Evolutionary conservation across 2,888 invertebrate species (phyloP).

Genomic region (Apotomis capreana): DNA sequence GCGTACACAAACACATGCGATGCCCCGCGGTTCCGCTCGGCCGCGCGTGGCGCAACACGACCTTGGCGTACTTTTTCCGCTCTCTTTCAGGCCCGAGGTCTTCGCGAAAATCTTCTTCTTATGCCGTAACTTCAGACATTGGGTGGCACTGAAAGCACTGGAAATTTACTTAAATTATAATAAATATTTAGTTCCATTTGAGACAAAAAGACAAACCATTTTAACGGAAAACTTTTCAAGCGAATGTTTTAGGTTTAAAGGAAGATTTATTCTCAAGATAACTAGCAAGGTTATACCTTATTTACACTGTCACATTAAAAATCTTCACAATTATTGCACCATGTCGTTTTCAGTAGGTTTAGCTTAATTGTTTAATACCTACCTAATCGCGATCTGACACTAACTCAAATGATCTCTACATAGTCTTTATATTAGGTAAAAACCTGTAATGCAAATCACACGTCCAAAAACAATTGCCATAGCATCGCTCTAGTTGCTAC

Average conservation of each 20-base stretch:
- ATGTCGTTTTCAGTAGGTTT: too few species aligned
- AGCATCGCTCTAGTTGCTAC: conserved; percentile 9
- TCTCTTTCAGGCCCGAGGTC: conserved; percentile 80
- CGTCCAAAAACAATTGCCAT: neutral
- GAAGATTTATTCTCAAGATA: too few species aligned
- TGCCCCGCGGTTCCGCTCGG: conserved; percentile 70
- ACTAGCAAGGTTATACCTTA: too few species aligned
- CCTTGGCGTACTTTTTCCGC: conserved; percentile 82
- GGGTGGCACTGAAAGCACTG: conserved; percentile 37
- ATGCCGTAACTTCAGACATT: conserved; percentile 52
- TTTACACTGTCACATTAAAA: too few species aligned
- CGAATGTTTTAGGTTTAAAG: too few species aligned
- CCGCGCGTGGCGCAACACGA: conserved; percentile 74
- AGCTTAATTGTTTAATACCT: too few species aligned
- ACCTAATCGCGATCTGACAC: neutral
- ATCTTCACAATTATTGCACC: too few species aligned
- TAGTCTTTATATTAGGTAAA: neutral
- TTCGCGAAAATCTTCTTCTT: conserved; percentile 52
- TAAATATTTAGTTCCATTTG: too few species aligned
- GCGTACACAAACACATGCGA: conserved; percentile 43
- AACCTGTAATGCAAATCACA: neutral
- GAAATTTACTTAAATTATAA: neutral
- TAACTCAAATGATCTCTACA: neutral
- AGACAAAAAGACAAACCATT: too few species aligned
- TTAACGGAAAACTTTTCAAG: too few species aligned